Base-by-base conservation (phyloP, 2,888 invertebrate species). In the Patella depressa region DNA sequence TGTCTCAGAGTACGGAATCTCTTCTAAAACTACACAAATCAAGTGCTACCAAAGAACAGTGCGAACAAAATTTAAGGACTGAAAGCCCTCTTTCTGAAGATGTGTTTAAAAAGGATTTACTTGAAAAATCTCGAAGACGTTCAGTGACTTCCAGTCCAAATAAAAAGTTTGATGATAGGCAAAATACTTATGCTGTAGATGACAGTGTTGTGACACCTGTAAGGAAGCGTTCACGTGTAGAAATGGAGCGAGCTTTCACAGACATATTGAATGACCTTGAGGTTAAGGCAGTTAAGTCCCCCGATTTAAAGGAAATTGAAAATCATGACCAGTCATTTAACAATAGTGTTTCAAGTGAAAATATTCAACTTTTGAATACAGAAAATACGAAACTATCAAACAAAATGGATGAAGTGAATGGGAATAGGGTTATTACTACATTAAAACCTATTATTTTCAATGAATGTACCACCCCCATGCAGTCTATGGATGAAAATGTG, bases 181-280 rank as follows among this genome's bases (percentile, higher is more conserved):
- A 80, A 70, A 80, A 84, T 71, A 82, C 84, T 19, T 73, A 79
- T 72, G 80, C 83, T 53, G 76, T 81, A n/a, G 81, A 80, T 2
- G 81, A 79, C 71, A 77, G 71, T 54, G 84, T 82, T 72, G 71
- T 80, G 19, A 81, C 80, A 55, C 79, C 82, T 17, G 76, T 84
- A 55, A 79, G 65, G 24, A 65, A 65, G 24, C 19, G 80, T 70
- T 83, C 84, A 29, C 81, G 83, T 12, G 79, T 84, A 77, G 85
- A 84, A 78, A 85, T 85, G 69, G 85, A 85, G 75, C 81, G 82
- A 19, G 84, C 84, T 14, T 85, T 85, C 73, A 83, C 84, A 4
- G 82, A 85, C 73, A 82, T 85, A 69, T 78, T 85, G 24, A 84
- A 82, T 77, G 85, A 82, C 54, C 83, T 85, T n/a, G 85, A 85